Evolutionary conservation across 2,888 invertebrate species (phyloP), one percentile per base, ranked within the genome.

Genomic region (Idaea aversata): DNA sequence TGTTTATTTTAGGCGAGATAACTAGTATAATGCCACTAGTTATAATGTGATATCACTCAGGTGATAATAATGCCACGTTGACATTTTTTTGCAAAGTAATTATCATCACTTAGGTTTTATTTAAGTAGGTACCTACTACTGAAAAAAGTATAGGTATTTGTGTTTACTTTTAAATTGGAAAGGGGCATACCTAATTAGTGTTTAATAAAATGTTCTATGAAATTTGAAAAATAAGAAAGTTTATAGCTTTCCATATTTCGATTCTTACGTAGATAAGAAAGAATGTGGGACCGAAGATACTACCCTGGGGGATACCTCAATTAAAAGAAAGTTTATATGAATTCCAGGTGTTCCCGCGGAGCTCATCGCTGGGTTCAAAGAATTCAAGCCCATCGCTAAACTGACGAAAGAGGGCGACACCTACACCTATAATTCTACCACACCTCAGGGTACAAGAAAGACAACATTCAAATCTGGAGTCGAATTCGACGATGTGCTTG

Each of bases 401-500:
- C 66, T 85, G 36, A 75, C 70, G 1, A 70, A 81, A 64, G 70
- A 80, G n/a, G 87, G 85, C 0, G 86, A 87, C 66, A 72, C 65
- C 3, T 84, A 81, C 68, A 77, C 75, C 0, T 77, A 76, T 65
- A 70, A 67, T 63, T 68, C 73, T 0, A 15, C 34, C 10, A 67
- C 65, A 0, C 38, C 66, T 4, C 66, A 70, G 0, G 81, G 79
- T 0, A 34, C 70, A 6, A 76, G 61, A 47, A 73, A 75, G 15
- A 16, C 77, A 13, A 77, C 67, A 61, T 87, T 87, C 76, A 72
- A 83, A 61, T 76, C 77, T 36, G 88, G 87, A 4, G 84, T 82
- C 5, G 83, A 85, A 65, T 81, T 87, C 59, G 83, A 80, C 0
- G 79, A 81, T 57, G 15, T 71, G 0, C 65, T 75, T 36, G 67